Base-by-base conservation (phyloP, 2,888 invertebrate species). In the Gibbula magus region DNA sequence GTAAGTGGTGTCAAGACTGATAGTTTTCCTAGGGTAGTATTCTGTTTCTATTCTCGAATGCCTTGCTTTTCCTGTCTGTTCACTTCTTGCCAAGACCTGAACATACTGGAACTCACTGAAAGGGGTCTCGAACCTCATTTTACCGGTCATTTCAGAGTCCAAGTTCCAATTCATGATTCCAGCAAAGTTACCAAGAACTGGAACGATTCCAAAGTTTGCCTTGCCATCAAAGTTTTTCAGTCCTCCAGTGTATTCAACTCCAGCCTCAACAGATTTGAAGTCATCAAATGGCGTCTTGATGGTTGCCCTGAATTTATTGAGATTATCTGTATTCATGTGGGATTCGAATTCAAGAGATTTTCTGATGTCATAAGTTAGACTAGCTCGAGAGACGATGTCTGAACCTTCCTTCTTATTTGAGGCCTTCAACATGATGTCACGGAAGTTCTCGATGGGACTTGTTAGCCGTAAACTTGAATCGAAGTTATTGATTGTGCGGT, bases 91-190 rank as follows among this genome's bases (percentile, higher is more conserved):
- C 35, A 78, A 80, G 8, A 86, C 32, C 54, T 86, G 82, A 53
- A 82, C 35, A 79, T 85, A 84, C 54, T 82, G 84, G 61, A 84
- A 66, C 10, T 78, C 39, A 16, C 52, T 25, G 82, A 79, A 86
- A 51, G 87, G 87, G 8, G 87, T 88, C 35, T 85, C 82, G 8
- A 88, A n/a, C 8, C 83, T 81, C n/a, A 85, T 22, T 25, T 84
- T 86, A 8, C 80, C 83, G 5, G 77, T 79, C 16, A 84, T 54
- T 52, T 83, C 83, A 10, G 32, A 7, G 16, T 74, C 82, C 20
- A 77, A 56, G 29, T 82, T 80, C 81, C 79, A 80, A 52, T 67
- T 79, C 3, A 83, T 53, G 20, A 82, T 61, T 10, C 81, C 77
- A 29, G 80, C 81, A 52, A 86, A 80, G 45, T 79, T 83, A 54